Conservation (phyloP, 2,888 invertebrate genomes). For the Dicycla oo region DNA sequence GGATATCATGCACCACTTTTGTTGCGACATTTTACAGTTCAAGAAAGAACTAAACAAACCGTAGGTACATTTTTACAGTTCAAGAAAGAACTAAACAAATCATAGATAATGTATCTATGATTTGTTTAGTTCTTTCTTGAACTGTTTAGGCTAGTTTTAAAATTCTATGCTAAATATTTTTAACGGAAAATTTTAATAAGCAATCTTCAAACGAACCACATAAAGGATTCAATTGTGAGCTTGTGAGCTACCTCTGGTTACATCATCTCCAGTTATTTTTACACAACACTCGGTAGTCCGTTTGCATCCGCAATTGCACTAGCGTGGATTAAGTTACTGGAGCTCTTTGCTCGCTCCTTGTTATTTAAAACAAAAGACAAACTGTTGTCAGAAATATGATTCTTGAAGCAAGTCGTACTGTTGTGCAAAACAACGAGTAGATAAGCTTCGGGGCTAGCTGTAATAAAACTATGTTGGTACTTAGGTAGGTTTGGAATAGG, state of each 20-base stretch:
- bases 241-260: constrained; percentile 18
- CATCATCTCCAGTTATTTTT: constrained; percentile 43
- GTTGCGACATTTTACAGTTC: too few species aligned
- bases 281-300: constrained; percentile 59
- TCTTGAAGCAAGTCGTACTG: constrained; percentile 54
- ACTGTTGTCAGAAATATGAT: constrained; percentile 65
- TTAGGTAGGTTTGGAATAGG: constrained; percentile 42
- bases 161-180: neutral
- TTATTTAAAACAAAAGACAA: constrained; percentile 63
- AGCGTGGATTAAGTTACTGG: constrained; percentile 70
- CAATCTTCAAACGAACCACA: neutral
- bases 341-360: constrained; percentile 45
- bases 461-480: constrained; percentile 18
- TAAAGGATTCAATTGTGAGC: constrained; percentile 11
- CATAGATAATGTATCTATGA: neutral
- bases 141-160: too few species aligned
- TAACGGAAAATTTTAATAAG: neutral
- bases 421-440: constrained; percentile 43
- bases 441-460: constrained; percentile 39
- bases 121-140: too few species aligned
- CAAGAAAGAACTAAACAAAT: neutral
- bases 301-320: constrained; percentile 49
- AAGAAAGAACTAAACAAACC: neutral
- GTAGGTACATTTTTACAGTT: neutral
- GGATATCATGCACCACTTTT: too few species aligned